Conservation (phyloP, 2,888 invertebrate genomes). For the Scelioninae gen. 2 region DNA sequence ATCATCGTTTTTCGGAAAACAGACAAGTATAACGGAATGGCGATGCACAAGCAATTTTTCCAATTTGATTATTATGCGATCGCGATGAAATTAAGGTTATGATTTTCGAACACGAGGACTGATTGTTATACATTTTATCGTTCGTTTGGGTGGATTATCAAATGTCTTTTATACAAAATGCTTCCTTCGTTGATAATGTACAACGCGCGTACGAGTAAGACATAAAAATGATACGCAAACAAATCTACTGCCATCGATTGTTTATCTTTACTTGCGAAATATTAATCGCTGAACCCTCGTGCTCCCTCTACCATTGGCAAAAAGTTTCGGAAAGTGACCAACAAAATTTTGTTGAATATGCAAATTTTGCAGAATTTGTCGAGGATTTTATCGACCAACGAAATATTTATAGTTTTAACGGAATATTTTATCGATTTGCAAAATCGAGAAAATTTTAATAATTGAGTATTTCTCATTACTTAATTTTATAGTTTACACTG, state of each 20-base stretch:
- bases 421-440: no score
- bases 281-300: slow-evolving; percentile 27
- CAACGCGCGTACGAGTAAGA: slow-evolving; percentile 29
- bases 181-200: slow-evolving; percentile 49
- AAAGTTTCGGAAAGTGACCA: background rate
- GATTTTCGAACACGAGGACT: slow-evolving; percentile 44
- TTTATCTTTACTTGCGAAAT: slow-evolving; percentile 41
- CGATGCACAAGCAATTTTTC: slow-evolving; percentile 27
- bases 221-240: slow-evolving; percentile 29
- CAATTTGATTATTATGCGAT: slow-evolving; percentile 11
- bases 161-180: slow-evolving; percentile 56
- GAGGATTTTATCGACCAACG: no score
- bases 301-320: background rate
- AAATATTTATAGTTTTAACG: no score
- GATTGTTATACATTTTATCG: slow-evolving; percentile 49
- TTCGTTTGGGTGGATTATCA: slow-evolving; percentile 42
- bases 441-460: no score
- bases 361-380: no score
- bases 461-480: no score
- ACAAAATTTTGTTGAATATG: background rate
- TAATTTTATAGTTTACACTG: no score
- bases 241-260: slow-evolving; percentile 54
- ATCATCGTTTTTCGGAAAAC: slow-evolving; percentile 27
- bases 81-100: slow-evolving; percentile 35
- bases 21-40: background rate